phyloP scores from a whole-genome alignment of 2,113 vertebrate genomes.

The Epinephelus lanceolatus region DNA sequence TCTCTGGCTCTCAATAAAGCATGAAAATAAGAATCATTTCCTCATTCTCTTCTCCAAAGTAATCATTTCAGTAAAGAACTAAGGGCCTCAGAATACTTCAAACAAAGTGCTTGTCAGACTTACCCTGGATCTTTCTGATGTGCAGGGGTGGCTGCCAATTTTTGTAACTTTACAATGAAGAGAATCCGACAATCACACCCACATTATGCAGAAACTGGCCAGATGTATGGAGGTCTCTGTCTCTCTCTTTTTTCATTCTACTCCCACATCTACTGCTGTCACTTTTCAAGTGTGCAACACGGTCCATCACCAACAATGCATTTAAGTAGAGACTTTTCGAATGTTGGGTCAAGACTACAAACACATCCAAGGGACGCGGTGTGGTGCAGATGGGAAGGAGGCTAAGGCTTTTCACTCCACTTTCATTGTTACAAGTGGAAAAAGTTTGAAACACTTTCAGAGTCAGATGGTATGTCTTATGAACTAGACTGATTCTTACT shows the following conservation, averaged over 20 bases:
- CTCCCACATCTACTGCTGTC: not conserved
- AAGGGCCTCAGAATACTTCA: not conserved
- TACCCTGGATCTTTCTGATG: not conserved
- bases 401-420: no score
- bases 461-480: no score
- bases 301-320: not conserved
- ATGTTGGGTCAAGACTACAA: no score
- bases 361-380: no score
- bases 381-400: no score
- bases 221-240: slow-evolving; percentile 11
- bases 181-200: not conserved
- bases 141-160: not conserved
- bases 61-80: not conserved
- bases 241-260: not conserved
- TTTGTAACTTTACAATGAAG: not conserved
- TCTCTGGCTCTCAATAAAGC: no score
- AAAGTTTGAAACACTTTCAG: no score
- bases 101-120: slow-evolving; percentile 4
- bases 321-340: not conserved
- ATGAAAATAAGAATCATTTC: no score
- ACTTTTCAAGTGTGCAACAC: not conserved
- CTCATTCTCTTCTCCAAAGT: not conserved
- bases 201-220: not conserved
- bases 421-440: no score
- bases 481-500: no score